phyloP scores from a whole-genome alignment of 2,888 invertebrate genomes.

The Podotricha telesiphe region DNA sequence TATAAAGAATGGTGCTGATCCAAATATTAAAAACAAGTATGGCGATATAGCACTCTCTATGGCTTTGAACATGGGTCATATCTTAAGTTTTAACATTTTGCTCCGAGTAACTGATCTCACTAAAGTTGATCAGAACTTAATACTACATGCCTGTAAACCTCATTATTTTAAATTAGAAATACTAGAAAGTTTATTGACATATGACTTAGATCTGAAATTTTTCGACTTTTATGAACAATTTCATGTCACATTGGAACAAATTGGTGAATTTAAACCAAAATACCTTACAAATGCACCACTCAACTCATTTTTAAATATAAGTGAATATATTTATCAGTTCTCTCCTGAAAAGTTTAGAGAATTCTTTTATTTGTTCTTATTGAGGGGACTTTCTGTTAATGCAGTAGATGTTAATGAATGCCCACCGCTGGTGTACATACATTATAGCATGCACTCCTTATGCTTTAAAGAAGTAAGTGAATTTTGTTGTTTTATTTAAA shows the following conservation, averaged over 20 bases:
- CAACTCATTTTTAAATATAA: conserved; percentile 69
- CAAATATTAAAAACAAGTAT: conserved; percentile 62
- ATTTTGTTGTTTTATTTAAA: background rate
- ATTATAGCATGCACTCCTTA: conserved; percentile 60
- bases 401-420: conserved; percentile 67
- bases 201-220: conserved; percentile 70
- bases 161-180: conserved; percentile 73
- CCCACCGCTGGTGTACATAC: conserved; percentile 74
- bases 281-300: conserved; percentile 69
- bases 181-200: conserved; percentile 64
- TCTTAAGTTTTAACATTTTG: conserved; percentile 61
- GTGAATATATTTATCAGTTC: conserved; percentile 71
- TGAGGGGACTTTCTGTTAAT: conserved; percentile 71
- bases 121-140: conserved; percentile 62
- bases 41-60: conserved; percentile 67
- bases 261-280: conserved; percentile 56
- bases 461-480: conserved; percentile 74
- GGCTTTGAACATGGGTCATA: conserved; percentile 63
- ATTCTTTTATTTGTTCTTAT: conserved; percentile 69
- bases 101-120: conserved; percentile 59
- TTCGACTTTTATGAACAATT: conserved; percentile 67
- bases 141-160: conserved; percentile 71
- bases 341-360: conserved; percentile 66
- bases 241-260: conserved; percentile 57
- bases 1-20: conserved; percentile 68